Conservation (phyloP, 2,888 invertebrate genomes). For the Tenthredo amoena region DNA sequence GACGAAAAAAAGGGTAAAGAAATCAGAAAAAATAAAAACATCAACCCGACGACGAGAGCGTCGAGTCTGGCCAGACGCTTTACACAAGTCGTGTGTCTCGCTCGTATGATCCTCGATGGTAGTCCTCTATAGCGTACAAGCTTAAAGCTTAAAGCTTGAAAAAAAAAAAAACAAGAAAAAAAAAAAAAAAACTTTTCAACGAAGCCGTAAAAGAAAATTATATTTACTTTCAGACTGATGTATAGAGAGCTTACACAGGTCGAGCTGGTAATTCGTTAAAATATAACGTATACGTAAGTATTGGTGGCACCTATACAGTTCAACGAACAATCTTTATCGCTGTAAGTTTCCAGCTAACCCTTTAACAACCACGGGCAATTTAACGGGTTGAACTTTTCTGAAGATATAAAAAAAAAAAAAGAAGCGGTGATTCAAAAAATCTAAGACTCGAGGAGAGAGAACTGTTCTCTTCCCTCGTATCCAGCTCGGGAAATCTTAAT, state of each 20-base stretch:
- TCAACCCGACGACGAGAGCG: background rate
- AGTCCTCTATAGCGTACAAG: background rate
- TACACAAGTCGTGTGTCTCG: background rate
- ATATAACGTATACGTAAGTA: background rate
- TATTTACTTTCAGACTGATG: constrained; percentile 29
- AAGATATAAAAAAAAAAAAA: background rate
- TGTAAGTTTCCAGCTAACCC: background rate
- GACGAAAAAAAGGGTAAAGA: background rate
- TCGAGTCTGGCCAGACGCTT: background rate
- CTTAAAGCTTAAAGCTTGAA: background rate
- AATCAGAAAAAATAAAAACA: background rate
- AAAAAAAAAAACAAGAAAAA: too few relatives aligned
- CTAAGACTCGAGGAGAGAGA: background rate
- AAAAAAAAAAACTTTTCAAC: background rate
- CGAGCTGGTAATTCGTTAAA: background rate
- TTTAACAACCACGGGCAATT: background rate
- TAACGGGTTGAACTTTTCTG: background rate
- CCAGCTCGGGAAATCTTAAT: constrained; percentile 34
- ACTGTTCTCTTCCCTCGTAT: background rate
- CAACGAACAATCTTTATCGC: background rate
- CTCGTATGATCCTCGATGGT: background rate
- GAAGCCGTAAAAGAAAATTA: constrained; percentile 34
- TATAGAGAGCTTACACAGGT: background rate
- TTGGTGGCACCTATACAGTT: background rate
- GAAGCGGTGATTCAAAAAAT: constrained; percentile 16